A percentile compares a stretch with the other conserved stretches of the same genome.
Conservation (phyloP, 1,140 invertebrate genomes). For the Leptinotarsa undecemlineata region DNA sequence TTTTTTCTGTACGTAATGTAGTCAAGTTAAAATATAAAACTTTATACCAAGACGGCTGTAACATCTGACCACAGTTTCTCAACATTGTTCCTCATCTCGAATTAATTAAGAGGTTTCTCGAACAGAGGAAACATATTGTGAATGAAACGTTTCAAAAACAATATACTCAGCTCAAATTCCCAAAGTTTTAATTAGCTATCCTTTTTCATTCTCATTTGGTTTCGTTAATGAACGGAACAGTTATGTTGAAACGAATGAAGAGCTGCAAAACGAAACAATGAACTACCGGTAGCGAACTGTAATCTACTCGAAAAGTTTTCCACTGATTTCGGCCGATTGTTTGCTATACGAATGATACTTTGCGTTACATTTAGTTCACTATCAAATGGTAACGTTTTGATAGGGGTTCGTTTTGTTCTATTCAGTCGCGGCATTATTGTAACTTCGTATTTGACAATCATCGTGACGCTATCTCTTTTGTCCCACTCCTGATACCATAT, state of each 20-base stretch:
- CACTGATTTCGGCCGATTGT: slow-evolving; percentile 12
- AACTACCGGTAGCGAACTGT: slow-evolving; percentile 13
- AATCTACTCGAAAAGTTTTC: slow-evolving; percentile 13
- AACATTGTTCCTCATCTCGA: background rate
- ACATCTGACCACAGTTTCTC: background rate
- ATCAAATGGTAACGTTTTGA: slow-evolving; percentile 17
- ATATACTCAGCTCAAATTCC: slow-evolving; percentile 6
- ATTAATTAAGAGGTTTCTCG: background rate
- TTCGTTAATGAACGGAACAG: slow-evolving; percentile 19
- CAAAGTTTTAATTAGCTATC: slow-evolving; percentile 23
- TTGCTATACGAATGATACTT: slow-evolving; percentile 23
- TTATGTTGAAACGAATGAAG: slow-evolving; percentile 10
- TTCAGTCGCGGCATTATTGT: slow-evolving; percentile 10
- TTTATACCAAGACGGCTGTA: background rate
- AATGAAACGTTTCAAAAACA: slow-evolving; percentile 12
- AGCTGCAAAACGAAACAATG: slow-evolving; percentile 18
- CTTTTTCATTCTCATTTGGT: slow-evolving; percentile 15
- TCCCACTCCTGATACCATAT: background rate
- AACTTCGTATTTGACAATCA: background rate
- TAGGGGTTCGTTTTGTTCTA: slow-evolving; percentile 22
- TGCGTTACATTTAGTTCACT: slow-evolving; percentile 20
- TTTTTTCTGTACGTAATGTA: no score
- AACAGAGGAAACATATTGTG: slow-evolving; percentile 3
- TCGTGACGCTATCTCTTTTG: background rate
- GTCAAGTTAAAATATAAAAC: background rate